phyloP scores from a whole-genome alignment of 2,888 invertebrate species.

The Epistrophella euchroma region DNA sequence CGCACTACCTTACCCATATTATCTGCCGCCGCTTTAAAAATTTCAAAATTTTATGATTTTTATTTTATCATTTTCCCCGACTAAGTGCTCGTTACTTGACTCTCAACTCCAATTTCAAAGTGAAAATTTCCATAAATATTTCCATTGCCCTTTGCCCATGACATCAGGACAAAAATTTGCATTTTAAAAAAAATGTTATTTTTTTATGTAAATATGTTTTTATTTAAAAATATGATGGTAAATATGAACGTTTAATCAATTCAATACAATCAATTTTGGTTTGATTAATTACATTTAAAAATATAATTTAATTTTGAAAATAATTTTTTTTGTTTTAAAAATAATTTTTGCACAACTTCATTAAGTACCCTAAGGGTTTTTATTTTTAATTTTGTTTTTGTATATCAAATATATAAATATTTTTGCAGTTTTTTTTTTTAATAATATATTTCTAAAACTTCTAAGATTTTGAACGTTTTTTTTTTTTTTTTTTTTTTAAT shows the following conservation, averaged over 20 bases:
- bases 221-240: constrained; percentile 68
- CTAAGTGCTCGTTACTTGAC: no score
- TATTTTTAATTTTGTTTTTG: constrained; percentile 9
- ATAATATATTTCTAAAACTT: not conserved
- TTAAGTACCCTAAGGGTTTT: constrained; percentile 28
- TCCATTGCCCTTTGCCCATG: no score
- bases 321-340: constrained; percentile 34
- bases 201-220: constrained; percentile 68
- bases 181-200: not conserved
- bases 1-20: no score
- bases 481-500: not conserved
- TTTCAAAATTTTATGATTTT: no score
- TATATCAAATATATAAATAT: constrained; percentile 51
- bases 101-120: no score
- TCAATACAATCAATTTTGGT: constrained; percentile 33
- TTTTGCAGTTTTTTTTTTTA: not conserved
- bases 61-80: no score
- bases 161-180: no score
- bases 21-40: no score
- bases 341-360: constrained; percentile 28
- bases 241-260: constrained; percentile 58
- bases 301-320: constrained; percentile 37
- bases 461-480: constrained; percentile 12
- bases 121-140: no score
- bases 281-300: constrained; percentile 24